These are phyloP conservation scores for Gymnothorax reevesii DNA, from an alignment of 2,797 vertebrate genomes.

Conservation along the genomic window DNA sequence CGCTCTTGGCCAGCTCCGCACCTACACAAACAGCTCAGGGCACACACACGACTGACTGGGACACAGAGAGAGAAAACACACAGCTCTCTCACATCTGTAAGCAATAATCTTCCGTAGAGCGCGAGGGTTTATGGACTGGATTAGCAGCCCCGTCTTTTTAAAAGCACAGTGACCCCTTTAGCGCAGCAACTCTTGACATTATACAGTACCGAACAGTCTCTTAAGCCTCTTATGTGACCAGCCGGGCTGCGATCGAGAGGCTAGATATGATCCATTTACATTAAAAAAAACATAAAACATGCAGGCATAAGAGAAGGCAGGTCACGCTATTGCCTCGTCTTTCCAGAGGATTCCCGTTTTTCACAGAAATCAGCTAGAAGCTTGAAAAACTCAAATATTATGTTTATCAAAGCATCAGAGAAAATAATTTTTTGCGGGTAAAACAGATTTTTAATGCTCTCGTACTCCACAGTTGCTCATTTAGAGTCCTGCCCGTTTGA, in stretches of 20 bases:
- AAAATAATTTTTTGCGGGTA: neutral
- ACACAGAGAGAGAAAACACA: neutral
- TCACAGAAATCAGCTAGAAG: neutral
- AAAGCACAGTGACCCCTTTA: constrained; percentile 42
- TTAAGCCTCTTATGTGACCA: constrained; percentile 29
- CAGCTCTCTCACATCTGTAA: constrained; percentile 36
- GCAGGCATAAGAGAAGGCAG: neutral
- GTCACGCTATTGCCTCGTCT: neutral
- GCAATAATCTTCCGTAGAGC: constrained; percentile 41
- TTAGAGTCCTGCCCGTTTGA: neutral
- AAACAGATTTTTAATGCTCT: neutral
- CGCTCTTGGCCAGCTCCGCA: constrained; percentile 23
- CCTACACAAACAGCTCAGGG: constrained; percentile 39
- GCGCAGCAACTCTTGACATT: constrained; percentile 18
- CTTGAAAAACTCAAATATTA: neutral
- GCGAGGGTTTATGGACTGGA: constrained; percentile 37
- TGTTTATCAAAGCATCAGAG: neutral
- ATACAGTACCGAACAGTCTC: neutral
- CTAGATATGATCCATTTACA: constrained; percentile 17
- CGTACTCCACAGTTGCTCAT: neutral
- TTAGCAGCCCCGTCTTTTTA: constrained; percentile 39
- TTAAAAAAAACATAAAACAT: no score
- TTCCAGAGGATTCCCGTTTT: neutral
- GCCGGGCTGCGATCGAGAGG: constrained; percentile 24
- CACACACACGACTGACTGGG: constrained; percentile 37